phyloP scores from a whole-genome alignment of 2,113 vertebrate genomes.

The Periophthalmus modestus region DNA sequence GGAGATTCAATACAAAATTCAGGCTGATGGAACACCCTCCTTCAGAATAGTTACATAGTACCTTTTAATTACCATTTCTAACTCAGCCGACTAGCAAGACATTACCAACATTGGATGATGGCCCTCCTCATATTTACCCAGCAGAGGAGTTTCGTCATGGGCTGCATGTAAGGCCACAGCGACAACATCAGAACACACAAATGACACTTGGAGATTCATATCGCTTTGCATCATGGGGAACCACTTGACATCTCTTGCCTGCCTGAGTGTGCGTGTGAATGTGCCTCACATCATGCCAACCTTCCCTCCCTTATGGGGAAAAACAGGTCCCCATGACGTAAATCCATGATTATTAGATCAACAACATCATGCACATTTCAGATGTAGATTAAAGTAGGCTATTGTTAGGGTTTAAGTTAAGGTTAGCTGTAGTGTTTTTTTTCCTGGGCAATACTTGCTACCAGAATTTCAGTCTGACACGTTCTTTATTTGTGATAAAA shows the following conservation, averaged over 20 bases:
- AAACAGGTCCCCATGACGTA: constrained; percentile 2
- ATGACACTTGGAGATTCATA: constrained; percentile 16
- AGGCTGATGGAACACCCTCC: too few species aligned
- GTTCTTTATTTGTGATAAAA: too few species aligned
- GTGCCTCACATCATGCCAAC: constrained; percentile 9
- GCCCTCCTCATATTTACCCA: constrained; percentile 56
- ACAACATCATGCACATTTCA: too few species aligned
- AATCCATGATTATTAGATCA: too few species aligned
- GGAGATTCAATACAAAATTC: too few species aligned
- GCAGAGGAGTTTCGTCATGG: constrained; percentile 38
- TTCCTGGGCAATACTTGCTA: too few species aligned
- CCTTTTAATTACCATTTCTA: background rate
- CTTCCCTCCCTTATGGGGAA: background rate
- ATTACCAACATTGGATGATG: background rate
- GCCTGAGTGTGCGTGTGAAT: background rate
- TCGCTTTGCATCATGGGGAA: constrained; percentile 5
- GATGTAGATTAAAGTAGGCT: too few species aligned
- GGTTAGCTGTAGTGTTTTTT: too few species aligned
- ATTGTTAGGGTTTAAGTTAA: too few species aligned
- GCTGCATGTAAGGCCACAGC: constrained; percentile 23
- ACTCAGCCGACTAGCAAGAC: background rate
- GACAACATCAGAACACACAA: constrained; percentile 52
- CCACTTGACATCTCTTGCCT: background rate
- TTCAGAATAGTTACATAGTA: too few species aligned
- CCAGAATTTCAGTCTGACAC: too few species aligned